These are phyloP conservation scores for Latrodectus hesperus DNA, from an alignment of 2,888 invertebrate genomes.

Conservation along the genomic window DNA sequence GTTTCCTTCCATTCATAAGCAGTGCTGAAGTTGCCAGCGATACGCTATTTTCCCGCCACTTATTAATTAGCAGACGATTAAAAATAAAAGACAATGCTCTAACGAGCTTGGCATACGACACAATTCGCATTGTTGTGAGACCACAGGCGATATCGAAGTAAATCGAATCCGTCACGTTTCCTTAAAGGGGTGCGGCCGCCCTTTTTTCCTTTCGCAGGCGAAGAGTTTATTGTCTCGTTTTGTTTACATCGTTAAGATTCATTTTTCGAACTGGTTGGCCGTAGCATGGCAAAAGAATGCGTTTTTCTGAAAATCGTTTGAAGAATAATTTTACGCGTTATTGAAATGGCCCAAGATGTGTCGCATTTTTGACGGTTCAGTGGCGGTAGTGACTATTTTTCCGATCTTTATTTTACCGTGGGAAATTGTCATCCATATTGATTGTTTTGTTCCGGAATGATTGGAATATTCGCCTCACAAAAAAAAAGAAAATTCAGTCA, in stretches of 20 bases:
- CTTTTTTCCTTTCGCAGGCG: background rate
- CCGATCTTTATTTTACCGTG: too few species aligned
- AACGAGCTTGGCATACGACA: background rate
- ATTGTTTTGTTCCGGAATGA: too few species aligned
- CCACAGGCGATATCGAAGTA: background rate
- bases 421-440: too few species aligned
- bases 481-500: too few species aligned
- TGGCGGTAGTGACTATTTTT: too few species aligned
- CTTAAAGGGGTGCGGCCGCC: background rate
- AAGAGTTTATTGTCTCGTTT: background rate
- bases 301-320: background rate
- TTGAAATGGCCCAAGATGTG: too few species aligned
- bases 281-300: background rate
- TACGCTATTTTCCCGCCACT: background rate
- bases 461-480: too few species aligned
- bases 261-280: background rate
- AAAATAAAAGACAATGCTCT: background rate
- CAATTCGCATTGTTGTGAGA: background rate
- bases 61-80: background rate
- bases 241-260: background rate
- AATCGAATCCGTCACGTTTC: conserved; percentile 1
- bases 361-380: too few species aligned
- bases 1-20: background rate
- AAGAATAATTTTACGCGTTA: too few species aligned
- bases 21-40: background rate